These are phyloP conservation scores for Pantherophis guttatus DNA, from an alignment of 2,113 vertebrate species.

Conservation along the genomic window DNA sequence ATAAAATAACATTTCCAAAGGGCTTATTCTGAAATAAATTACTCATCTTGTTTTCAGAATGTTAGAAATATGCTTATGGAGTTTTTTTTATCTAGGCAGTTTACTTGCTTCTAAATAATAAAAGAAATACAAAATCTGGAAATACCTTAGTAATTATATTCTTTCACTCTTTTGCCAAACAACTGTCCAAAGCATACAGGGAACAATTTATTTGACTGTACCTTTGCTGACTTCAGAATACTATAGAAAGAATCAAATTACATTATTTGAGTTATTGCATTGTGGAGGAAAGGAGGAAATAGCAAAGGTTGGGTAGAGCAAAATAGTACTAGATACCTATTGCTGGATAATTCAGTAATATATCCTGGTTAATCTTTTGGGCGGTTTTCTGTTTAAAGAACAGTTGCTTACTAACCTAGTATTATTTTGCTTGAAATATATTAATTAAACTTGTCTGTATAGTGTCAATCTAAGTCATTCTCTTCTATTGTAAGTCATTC, in stretches of 20 bases:
- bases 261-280: not conserved
- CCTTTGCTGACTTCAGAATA: not conserved
- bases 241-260: not conserved
- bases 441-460: not conserved
- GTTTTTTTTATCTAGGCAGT: not conserved
- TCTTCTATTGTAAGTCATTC: not conserved
- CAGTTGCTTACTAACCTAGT: not conserved
- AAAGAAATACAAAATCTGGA: conserved; percentile 17
- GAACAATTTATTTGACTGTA: not conserved
- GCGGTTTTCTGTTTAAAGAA: not conserved
- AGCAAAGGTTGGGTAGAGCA: not conserved
- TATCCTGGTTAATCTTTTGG: not conserved
- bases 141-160: conserved; percentile 1
- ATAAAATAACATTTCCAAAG: not conserved
- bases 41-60: not conserved
- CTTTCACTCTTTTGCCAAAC: not conserved
- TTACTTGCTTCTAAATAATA: conserved; percentile 3
- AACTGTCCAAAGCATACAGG: not conserved
- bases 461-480: not conserved
- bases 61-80: not conserved
- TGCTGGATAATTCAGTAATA: not conserved
- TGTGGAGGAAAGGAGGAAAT: not conserved
- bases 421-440: not conserved
- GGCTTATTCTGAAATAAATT: not conserved
- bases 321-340: not conserved